Percentiles rank a stretch among this genome's conserved stretches.
These are phyloP conservation scores for Delphinus delphis DNA, from an alignment of 2,113 vertebrate genomes.

Conservation along the genomic window DNA sequence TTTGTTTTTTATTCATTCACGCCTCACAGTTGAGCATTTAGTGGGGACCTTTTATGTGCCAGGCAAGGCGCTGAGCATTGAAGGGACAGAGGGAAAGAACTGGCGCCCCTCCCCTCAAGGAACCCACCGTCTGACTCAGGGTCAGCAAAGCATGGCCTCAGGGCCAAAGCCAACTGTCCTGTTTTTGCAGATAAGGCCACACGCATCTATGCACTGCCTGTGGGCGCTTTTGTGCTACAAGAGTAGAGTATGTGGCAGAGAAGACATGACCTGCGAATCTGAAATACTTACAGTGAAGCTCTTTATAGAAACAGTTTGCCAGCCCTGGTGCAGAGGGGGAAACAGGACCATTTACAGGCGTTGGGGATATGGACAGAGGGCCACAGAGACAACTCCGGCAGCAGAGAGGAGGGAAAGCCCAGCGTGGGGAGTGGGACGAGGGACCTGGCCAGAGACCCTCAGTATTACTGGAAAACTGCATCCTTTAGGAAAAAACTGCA, in stretches of 20 bases:
- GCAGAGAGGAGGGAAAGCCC: too few species aligned
- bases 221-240: fast-evolving
- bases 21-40: fast-evolving
- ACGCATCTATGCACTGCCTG: fast-evolving
- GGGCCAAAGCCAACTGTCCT: background rate
- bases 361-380: fast-evolving
- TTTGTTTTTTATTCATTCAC: background rate
- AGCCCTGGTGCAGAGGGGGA: background rate
- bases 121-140: background rate
- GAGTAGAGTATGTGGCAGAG: fast-evolving
- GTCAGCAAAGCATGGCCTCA: background rate
- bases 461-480: background rate
- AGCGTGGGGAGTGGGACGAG: fast-evolving
- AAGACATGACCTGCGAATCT: background rate
- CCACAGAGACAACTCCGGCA: fast-evolving
- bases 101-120: background rate
- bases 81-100: background rate
- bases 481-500: background rate
- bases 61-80: background rate
- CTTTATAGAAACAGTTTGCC: background rate
- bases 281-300: too few species aligned
- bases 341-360: fast-evolving
- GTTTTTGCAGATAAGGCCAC: background rate
- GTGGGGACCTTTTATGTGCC: background rate
- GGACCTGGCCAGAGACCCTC: background rate